phyloP scores from a whole-genome alignment of 2,888 invertebrate species.

The Spodoptera littoralis region DNA sequence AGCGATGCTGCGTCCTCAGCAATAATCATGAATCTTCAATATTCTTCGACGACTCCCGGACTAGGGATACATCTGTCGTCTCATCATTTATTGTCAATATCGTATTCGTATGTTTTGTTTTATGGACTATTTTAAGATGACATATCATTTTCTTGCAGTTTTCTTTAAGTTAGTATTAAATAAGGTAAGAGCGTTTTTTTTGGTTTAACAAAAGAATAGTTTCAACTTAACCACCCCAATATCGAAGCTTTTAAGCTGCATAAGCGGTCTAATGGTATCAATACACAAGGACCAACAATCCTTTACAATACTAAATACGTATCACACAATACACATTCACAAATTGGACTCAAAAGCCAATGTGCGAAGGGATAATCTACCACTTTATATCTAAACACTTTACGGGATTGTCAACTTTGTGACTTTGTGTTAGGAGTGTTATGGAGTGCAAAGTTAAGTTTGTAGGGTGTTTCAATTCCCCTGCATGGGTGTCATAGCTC shows the following conservation, averaged over 20 bases:
- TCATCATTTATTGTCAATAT: too few relatives aligned
- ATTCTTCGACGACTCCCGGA: conserved; percentile 8
- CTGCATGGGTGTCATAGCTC: conserved; percentile 83
- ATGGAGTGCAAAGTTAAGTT: conserved; percentile 49
- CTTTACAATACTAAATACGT: conserved; percentile 73
- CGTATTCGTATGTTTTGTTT: too few relatives aligned
- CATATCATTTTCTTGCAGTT: too few relatives aligned
- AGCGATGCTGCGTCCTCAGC: conserved; percentile 51
- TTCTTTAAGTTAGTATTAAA: too few relatives aligned
- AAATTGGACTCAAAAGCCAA: conserved; percentile 87
- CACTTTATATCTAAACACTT: conserved; percentile 13
- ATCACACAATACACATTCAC: conserved; percentile 80
- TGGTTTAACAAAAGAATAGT: conserved; percentile 37
- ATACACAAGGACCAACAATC: conserved; percentile 61
- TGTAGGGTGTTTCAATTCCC: conserved; percentile 71
- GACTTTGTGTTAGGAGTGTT: conserved; percentile 46
- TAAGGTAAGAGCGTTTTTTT: conserved; percentile 31
- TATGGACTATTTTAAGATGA: too few relatives aligned
- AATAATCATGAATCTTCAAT: conserved; percentile 44
- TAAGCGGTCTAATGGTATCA: conserved; percentile 58
- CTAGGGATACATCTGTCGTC: conserved; percentile 18
- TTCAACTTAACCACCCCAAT: conserved; percentile 40
- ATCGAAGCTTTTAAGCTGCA: conserved; percentile 50
- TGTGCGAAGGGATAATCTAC: conserved; percentile 59
- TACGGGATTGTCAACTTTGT: conserved; percentile 63